Evolutionary conservation across 1,140 invertebrate species (phyloP).

Genomic region (Himalopsyche phryganea): DNA sequence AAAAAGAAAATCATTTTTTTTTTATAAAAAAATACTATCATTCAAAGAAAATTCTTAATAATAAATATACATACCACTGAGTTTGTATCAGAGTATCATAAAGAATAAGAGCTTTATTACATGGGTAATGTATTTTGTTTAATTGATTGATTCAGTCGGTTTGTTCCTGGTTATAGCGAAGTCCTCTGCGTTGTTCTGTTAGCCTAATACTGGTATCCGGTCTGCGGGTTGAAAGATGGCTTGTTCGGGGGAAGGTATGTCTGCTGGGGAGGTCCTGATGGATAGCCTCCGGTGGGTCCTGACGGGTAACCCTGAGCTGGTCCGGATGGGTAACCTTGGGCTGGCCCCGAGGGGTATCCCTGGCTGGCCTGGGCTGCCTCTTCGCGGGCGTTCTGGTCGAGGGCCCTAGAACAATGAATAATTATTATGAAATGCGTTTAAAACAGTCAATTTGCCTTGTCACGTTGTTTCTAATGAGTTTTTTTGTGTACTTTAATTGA

Average conservation of each 20-base stretch:
- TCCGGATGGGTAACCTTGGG: constrained; percentile 29
- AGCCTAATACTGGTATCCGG: constrained; percentile 25
- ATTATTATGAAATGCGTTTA: neutral
- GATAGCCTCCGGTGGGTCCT: constrained; percentile 18
- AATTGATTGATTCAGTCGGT: constrained; percentile 17
- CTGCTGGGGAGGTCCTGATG: constrained; percentile 25
- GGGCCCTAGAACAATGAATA: constrained; percentile 35
- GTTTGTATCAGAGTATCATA: too few species aligned
- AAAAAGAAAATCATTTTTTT: too few species aligned
- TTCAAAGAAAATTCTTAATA: too few species aligned
- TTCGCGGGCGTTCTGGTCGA: constrained; percentile 44
- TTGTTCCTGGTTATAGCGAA: constrained; percentile 4
- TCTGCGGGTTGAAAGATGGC: constrained; percentile 33
- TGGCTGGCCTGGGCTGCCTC: constrained; percentile 41
- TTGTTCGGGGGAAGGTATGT: constrained; percentile 34
- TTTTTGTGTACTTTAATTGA: too few species aligned
- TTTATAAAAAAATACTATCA: too few species aligned
- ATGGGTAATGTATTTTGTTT: too few species aligned
- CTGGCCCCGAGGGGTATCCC: constrained; percentile 33
- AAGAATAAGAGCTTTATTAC: too few species aligned
- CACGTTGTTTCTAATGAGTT: too few species aligned
- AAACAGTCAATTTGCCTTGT: neutral
- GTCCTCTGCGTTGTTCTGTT: neutral
- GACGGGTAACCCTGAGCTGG: constrained; percentile 22
- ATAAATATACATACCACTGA: too few species aligned